Conservation (phyloP, 2,888 invertebrate genomes). For the Cremastinae sp. region DNA sequence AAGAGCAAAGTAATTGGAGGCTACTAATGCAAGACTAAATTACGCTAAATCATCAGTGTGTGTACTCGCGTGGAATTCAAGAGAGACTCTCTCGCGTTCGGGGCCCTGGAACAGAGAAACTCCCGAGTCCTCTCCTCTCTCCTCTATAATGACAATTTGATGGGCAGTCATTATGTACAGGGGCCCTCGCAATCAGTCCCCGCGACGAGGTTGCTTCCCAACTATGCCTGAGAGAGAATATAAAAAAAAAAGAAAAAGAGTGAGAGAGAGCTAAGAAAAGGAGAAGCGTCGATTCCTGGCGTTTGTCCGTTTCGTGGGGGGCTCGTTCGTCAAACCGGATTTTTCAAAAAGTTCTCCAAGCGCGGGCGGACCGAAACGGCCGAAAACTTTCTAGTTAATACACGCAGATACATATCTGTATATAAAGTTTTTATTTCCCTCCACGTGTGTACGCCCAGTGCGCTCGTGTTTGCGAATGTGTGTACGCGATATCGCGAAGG, state of each 20-base stretch:
- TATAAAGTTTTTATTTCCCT: neutral
- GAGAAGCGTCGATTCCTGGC: constrained; percentile 10
- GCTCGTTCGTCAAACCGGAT: constrained; percentile 51
- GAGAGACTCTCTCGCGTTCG: constrained; percentile 42
- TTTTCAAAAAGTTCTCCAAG: constrained; percentile 44
- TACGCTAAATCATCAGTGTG: constrained; percentile 60
- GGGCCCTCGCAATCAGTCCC: constrained; percentile 62
- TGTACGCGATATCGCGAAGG: constrained; percentile 48
- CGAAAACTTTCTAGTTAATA: constrained; percentile 44
- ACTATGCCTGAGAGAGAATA: constrained; percentile 28
- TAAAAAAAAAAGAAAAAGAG: constrained; percentile 13
- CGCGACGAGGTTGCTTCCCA: constrained; percentile 50
- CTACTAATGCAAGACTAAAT: constrained; percentile 64
- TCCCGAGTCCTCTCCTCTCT: too few species aligned
- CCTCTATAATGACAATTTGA: constrained; percentile 65
- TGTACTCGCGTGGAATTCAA: constrained; percentile 49
- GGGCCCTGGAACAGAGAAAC: constrained; percentile 46
- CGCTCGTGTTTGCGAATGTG: neutral
- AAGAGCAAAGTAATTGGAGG: constrained; percentile 63
- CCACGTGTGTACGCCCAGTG: neutral
- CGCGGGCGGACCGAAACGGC: constrained; percentile 50
- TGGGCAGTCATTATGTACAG: constrained; percentile 65
- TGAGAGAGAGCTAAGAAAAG: constrained; percentile 9
- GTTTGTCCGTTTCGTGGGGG: constrained; percentile 42
- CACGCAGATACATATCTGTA: neutral